Evolutionary conservation across 2,113 vertebrate species (phyloP), one percentile per base, ranked within the genome.

Genomic region (Lagopus leucura): DNA sequence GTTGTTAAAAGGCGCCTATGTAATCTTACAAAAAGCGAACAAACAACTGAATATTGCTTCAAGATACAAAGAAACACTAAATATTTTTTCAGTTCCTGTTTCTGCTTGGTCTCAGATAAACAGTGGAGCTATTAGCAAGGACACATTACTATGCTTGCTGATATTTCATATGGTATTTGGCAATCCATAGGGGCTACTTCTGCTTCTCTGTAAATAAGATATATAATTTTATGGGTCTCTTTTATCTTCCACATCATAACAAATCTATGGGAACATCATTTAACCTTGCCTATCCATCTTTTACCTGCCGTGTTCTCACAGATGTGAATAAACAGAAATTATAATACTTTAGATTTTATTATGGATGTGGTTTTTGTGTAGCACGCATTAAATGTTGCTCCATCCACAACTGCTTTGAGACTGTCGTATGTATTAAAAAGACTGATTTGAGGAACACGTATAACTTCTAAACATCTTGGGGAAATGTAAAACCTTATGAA

Each of bases 201-300:
- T 96, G 36, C 82, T 96, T 97, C 77, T 94, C 95, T 86, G 97
- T 97, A 97, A 97, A 98, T 98, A 97, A 98, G 94, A 97, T 95
- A 97, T 95, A 97, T 93, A 97, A 96, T 97, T 93, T 97, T 97
- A 97, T 96, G 94, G 80, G 64, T 93, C 55, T 97, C 92, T 97
- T 97, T 98, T 95, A 97, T 98, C 97, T 96, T 97, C 80, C 54
- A 95, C 65, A 96, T 98, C 97, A 97, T 48, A 93, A 86, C 71
- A 96, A 96, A 97, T 97, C 95, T 96, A 77, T 48, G 83, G 96
- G 92, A 97, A 95, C 85, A 97, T 98, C 96, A 97, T 57, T 97
- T 97, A 97, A 96, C 94, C 93, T 97, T 78, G 93, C 95, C 92
- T 96, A 94, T 94, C 86, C 70, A 93, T 97, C 94, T 97, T 96